These are phyloP conservation scores for Girardia tigrina DNA, from an alignment of 2,888 invertebrate genomes.

Conservation along the genomic window DNA sequence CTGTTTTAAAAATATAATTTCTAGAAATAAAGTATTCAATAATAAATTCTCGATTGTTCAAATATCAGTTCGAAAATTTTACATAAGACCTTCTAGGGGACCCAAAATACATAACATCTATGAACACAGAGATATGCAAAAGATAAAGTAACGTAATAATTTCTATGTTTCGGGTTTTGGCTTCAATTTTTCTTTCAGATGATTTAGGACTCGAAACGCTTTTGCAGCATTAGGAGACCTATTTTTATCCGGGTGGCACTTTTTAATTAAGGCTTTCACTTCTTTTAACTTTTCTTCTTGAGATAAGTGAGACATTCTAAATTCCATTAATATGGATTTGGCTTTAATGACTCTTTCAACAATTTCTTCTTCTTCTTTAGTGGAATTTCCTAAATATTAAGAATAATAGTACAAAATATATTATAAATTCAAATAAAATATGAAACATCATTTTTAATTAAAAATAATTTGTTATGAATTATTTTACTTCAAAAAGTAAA, in stretches of 20 bases:
- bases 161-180: too few relatives aligned
- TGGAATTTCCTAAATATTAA: neutral
- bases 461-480: neutral
- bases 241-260: slow-evolving; percentile 12
- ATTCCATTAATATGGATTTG: neutral
- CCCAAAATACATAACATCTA: too few relatives aligned
- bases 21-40: neutral
- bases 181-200: neutral
- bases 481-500: neutral
- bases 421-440: neutral
- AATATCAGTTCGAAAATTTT: neutral
- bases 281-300: neutral
- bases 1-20: too few relatives aligned
- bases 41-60: neutral
- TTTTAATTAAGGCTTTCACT: neutral
- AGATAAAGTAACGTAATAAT: too few relatives aligned
- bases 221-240: neutral
- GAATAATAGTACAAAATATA: neutral
- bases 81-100: too few relatives aligned
- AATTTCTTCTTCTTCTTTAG: slow-evolving; percentile 6
- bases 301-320: neutral
- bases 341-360: neutral
- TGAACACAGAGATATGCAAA: too few relatives aligned
- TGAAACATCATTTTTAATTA: neutral
- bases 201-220: neutral